A percentile compares a stretch with the other conserved stretches of the same genome.
These are phyloP conservation scores for Troides helena DNA, from an alignment of 2,888 invertebrate species.

Conservation along the genomic window DNA sequence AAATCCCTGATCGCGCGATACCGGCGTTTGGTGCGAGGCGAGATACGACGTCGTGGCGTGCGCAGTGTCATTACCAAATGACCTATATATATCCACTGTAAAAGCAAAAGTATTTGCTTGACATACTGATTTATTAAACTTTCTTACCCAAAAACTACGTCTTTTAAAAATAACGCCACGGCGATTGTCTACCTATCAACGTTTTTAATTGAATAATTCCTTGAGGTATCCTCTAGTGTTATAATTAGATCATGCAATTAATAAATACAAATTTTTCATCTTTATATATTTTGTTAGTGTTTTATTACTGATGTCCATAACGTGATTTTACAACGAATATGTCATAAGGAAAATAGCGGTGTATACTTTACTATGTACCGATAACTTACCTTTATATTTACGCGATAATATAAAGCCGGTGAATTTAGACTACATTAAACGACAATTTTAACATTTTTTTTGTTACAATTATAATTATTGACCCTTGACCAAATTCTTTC, in stretches of 20 bases:
- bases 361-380: neutral
- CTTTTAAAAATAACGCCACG: no score
- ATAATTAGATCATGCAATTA: no score
- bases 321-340: neutral
- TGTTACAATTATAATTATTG: slow-evolving; percentile 23
- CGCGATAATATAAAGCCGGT: slow-evolving; percentile 10
- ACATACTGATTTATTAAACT: neutral
- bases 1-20: slow-evolving; percentile 64
- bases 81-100: neutral
- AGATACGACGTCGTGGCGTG: slow-evolving; percentile 67
- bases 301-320: no score
- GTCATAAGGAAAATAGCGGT: neutral
- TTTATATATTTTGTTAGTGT: no score
- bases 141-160: no score
- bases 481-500: slow-evolving; percentile 27
- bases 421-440: slow-evolving; percentile 11
- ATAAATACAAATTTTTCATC: no score
- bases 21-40: slow-evolving; percentile 63
- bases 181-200: no score
- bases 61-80: slow-evolving; percentile 59
- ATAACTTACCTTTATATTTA: slow-evolving; percentile 25
- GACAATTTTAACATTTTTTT: slow-evolving; percentile 42
- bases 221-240: no score
- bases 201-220: no score
- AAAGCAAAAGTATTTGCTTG: neutral